These are phyloP conservation scores for Girardia tigrina DNA, from an alignment of 2,888 invertebrate genomes.

Conservation along the genomic window DNA sequence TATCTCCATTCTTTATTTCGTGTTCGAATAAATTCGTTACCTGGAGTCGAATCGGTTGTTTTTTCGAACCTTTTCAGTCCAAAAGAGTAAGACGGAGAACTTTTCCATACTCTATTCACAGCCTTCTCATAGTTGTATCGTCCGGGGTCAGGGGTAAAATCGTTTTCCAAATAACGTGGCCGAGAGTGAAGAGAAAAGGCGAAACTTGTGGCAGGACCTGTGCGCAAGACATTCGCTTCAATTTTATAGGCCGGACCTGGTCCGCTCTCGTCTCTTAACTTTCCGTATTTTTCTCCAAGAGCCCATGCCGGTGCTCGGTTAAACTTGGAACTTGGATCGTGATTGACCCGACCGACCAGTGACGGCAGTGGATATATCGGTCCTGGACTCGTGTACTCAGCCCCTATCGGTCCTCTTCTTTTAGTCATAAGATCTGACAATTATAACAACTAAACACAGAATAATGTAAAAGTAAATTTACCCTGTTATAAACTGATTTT, in stretches of 20 bases:
- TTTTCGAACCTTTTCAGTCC: not conserved
- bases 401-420: not conserved
- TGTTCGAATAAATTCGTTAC: too few species aligned
- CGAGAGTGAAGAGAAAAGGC: not conserved
- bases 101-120: not conserved
- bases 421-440: too few species aligned
- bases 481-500: not conserved
- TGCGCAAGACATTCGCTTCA: not conserved
- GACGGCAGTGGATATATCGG: not conserved
- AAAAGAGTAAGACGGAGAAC: not conserved
- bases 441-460: too few species aligned
- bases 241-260: not conserved
- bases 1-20: not conserved
- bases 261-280: not conserved
- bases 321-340: not conserved
- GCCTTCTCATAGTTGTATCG: not conserved
- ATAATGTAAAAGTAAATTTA: not conserved
- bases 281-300: not conserved
- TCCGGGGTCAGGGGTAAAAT: conserved; percentile 3
- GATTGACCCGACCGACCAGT: not conserved
- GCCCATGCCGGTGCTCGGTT: not conserved
- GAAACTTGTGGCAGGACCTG: conserved; percentile 11
- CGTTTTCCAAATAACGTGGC: not conserved
- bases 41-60: not conserved
- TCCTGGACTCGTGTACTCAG: not conserved